These are phyloP conservation scores for Tipula unca DNA, from an alignment of 2,888 invertebrate species.

Conservation along the genomic window DNA sequence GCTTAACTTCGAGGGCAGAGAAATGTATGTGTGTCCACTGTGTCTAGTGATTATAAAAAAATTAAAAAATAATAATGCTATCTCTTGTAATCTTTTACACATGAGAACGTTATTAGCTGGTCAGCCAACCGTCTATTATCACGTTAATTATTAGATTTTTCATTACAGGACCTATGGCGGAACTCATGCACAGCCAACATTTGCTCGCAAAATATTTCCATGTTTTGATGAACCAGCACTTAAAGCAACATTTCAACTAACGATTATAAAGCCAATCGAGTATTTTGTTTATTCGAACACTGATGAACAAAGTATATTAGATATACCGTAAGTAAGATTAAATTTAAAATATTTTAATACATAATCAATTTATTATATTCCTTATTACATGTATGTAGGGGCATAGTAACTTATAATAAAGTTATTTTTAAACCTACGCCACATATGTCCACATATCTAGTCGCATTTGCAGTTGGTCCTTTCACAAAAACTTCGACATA, in stretches of 20 bases:
- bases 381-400: neutral
- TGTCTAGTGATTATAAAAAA: neutral
- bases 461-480: conserved; percentile 67
- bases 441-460: conserved; percentile 68
- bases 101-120: neutral
- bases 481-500: conserved; percentile 34
- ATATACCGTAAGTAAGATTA: neutral
- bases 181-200: conserved; percentile 59
- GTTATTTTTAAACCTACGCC: conserved; percentile 45
- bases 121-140: no score
- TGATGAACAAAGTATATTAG: neutral
- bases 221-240: conserved; percentile 82
- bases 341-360: neutral
- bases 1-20: conserved; percentile 36
- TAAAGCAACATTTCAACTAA: conserved; percentile 62
- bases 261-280: conserved; percentile 31
- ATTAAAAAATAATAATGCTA: neutral
- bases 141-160: no score
- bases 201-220: conserved; percentile 61
- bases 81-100: no score
- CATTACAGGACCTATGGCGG: conserved; percentile 44
- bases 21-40: neutral
- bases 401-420: conserved; percentile 18
- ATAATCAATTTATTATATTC: neutral
- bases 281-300: conserved; percentile 42